Conservation (phyloP, 2,113 vertebrate species). For the Peucedramus taeniatus region DNA sequence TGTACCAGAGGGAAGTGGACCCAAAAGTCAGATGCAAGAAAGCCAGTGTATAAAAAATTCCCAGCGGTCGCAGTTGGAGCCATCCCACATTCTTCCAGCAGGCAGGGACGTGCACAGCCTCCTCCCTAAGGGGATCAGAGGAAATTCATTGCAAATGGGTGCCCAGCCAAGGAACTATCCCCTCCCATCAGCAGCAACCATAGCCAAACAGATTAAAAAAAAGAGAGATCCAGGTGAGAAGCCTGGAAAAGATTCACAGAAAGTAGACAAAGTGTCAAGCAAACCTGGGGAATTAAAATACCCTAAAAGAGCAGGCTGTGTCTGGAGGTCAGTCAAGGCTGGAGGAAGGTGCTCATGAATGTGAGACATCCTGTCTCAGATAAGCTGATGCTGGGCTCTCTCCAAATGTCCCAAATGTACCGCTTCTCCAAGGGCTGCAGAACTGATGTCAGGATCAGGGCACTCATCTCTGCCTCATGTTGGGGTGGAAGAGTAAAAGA, state of each 20-base stretch:
- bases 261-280: not conserved
- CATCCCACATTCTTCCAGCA: slow-evolving; percentile 51
- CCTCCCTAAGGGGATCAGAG: slow-evolving; percentile 15
- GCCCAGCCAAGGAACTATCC: slow-evolving; percentile 28
- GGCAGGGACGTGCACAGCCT: not conserved
- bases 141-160: slow-evolving; percentile 26
- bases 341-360: not conserved
- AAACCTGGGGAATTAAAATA: not conserved
- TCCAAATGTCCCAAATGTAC: not conserved
- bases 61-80: not conserved
- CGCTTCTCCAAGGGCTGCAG: not conserved
- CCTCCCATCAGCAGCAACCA: not conserved
- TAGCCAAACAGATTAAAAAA: not conserved
- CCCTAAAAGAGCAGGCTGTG: not conserved
- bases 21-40: not conserved
- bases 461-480: not conserved
- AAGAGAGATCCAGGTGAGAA: not conserved
- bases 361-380: not conserved
- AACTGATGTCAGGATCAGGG: not conserved
- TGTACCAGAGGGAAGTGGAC: not conserved
- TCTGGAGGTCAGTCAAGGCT: not conserved
- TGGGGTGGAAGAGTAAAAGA: not conserved
- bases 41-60: not conserved
- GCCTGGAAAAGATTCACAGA: slow-evolving; percentile 31
- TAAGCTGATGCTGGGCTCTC: not conserved